Base-by-base conservation (phyloP, 2,888 invertebrate species). In the Lasioglossum leucozonium region DNA sequence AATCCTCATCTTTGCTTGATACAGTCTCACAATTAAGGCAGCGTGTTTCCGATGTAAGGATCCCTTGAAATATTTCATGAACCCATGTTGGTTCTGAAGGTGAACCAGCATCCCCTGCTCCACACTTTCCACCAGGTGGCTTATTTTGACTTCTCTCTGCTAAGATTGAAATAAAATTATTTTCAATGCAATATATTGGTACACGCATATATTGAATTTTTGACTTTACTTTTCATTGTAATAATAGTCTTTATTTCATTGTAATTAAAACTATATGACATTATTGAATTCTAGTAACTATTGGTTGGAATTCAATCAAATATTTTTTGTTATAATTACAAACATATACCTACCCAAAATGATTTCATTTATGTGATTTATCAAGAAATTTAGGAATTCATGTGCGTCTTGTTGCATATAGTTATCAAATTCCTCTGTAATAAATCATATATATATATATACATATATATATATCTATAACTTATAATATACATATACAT, bases 351-450 rank as follows among this genome's bases (percentile, higher is more conserved):
- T 96, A 97, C 99, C 99, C 96, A 99, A 96, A 93, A 99, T 98
- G 92, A 99, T 98, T 96, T 99, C 99, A 95, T 99, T 99, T 93
- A 99, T 99, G 94, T 99, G 99, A 96, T 99, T 99, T 89, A 99
- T 98, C 87, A 99, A 96, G 95, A 99, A 99, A 95, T 99, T 99
- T 88, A 99, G 96, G 96, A 99, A 99, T 95, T 99, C 99, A 95
- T 99, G 99, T 74, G 99, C 99, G 97, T 99, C 99, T 96, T 99
- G 99, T 95, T 99, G 99, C 98, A 99, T 99, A 94, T 99, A 99
- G 95, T 99, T 99, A 96, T 99, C 99, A 96, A 99, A 99, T 94
- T 99, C 98, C 96, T 99, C 99, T 99, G 96, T 85, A 96, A 97
- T 91, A 93, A 76, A 76, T 26, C 44, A 72, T 72, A 58, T 6